Evolutionary conservation across 2,113 vertebrate genomes (phyloP).

Genomic region (Gopherus flavomarginatus): DNA sequence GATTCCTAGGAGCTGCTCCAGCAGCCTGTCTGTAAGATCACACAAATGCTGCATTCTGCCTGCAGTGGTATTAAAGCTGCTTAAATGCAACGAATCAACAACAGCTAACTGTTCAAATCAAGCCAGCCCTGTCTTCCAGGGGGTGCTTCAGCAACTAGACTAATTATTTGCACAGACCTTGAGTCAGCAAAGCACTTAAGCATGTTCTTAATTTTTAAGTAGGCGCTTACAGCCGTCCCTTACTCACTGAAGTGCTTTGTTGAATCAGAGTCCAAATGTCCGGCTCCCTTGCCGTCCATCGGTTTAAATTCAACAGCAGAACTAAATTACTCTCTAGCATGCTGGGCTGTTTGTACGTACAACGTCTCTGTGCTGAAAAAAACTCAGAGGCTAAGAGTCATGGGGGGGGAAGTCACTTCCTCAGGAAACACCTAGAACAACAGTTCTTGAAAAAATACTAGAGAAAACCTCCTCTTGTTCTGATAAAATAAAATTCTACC

Average conservation of each 20-base stretch:
- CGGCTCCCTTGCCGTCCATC: slow-evolving; percentile 16
- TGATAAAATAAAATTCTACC: background rate
- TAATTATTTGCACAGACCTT: background rate
- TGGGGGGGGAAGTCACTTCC: slow-evolving; percentile 46
- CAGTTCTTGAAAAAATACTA: slow-evolving; percentile 63
- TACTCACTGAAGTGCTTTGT: background rate
- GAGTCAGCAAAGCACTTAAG: slow-evolving; percentile 42
- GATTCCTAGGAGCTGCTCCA: too few species aligned
- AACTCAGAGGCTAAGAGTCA: slow-evolving; percentile 29
- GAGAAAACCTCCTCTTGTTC: slow-evolving; percentile 63
- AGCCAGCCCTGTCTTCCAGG: background rate
- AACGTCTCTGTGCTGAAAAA: background rate
- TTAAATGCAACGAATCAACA: slow-evolving; percentile 4
- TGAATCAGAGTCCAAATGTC: background rate
- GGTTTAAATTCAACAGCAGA: slow-evolving; percentile 29
- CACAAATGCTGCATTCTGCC: background rate
- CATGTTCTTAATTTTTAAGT: slow-evolving; percentile 7
- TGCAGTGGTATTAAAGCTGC: background rate
- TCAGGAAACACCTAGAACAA: slow-evolving; percentile 78
- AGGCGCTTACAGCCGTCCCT: background rate
- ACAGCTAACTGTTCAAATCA: background rate
- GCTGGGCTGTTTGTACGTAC: slow-evolving; percentile 11
- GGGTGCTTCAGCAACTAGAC: background rate
- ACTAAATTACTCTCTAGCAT: slow-evolving; percentile 41
- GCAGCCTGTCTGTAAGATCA: background rate